Evolutionary conservation across 2,797 vertebrate genomes (phyloP), one percentile per base, ranked within the genome.

Genomic region (Scomberomorus guttatus): DNA sequence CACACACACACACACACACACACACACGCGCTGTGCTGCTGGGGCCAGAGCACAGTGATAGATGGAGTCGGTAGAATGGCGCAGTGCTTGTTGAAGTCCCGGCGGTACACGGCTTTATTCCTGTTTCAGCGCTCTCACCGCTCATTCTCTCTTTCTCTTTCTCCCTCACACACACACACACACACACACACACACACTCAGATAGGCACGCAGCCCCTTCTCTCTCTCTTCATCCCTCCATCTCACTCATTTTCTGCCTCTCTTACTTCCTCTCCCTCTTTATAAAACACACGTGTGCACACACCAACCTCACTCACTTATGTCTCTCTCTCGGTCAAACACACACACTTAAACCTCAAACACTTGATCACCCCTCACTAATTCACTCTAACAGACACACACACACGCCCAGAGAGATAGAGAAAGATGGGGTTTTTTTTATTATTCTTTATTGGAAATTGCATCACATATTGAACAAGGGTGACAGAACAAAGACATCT

Each of bases 81-180:
- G 85, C 87, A 87, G 89, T 84, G 89, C 82, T 89, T 66, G 75
- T 84, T 77, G n/a, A 74, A 86, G 77, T 88, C 84, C 92, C 85
- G 37, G 74, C 0, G 68, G 84, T 69, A 63, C 83, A 52, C 14
- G 32, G 67, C 81, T 92, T 82, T 82, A 87, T 93, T 89, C 84
- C 79, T 80, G 85, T 88, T 90, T 87, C 90, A 89, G 82, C 57
- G 5, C 79, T 68, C 79, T 66, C 48, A 4, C 56, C 5, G 5
- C 78, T 75, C 68, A 4, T 34, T 44, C 68, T 69, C 11, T 61
- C 6, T 72, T 32, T 52, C 59, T 52, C 39, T 52, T n/a, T 14
- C n/a, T 29, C 24, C 15, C n/a, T 12, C 60, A 63, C 34, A 5
- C 29, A 8, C 56, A 7, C 67, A 34, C 51, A 1, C 32, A 15